Evolutionary conservation across 2,888 invertebrate species (phyloP).

Genomic region (Perdita meconis): DNA sequence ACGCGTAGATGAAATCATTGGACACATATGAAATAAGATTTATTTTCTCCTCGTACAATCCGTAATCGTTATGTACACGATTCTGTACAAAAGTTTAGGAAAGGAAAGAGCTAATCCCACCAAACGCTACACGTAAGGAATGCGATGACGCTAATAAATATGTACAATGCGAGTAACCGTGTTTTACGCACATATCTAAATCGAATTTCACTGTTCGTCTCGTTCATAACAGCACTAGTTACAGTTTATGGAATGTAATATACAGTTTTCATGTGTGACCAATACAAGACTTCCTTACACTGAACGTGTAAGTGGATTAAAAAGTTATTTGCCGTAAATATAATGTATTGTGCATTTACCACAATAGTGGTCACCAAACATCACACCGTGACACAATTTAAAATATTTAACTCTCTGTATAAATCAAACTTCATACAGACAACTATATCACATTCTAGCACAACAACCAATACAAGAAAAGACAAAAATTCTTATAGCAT

Average conservation of each 20-base stretch:
- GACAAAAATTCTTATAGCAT: constrained; percentile 3
- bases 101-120: constrained; percentile 73
- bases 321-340: constrained; percentile 19
- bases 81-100: constrained; percentile 80
- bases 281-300: constrained; percentile 29
- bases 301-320: constrained; percentile 27
- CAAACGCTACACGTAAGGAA: constrained; percentile 69
- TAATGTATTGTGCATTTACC: constrained; percentile 36
- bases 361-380: constrained; percentile 18
- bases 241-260: constrained; percentile 68
- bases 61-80: constrained; percentile 72
- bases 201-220: background rate
- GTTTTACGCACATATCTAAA: constrained; percentile 7
- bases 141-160: constrained; percentile 66
- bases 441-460: constrained; percentile 7
- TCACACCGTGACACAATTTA: background rate
- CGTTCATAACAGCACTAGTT: constrained; percentile 54
- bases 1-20: constrained; percentile 29
- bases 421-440: constrained; percentile 9
- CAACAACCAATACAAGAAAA: background rate
- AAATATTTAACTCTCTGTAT: background rate
- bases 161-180: constrained; percentile 65
- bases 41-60: constrained; percentile 69
- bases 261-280: constrained; percentile 62
- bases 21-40: constrained; percentile 73